These are phyloP conservation scores for Xestia ashworthii DNA, from an alignment of 2,888 invertebrate species.

Conservation along the genomic window DNA sequence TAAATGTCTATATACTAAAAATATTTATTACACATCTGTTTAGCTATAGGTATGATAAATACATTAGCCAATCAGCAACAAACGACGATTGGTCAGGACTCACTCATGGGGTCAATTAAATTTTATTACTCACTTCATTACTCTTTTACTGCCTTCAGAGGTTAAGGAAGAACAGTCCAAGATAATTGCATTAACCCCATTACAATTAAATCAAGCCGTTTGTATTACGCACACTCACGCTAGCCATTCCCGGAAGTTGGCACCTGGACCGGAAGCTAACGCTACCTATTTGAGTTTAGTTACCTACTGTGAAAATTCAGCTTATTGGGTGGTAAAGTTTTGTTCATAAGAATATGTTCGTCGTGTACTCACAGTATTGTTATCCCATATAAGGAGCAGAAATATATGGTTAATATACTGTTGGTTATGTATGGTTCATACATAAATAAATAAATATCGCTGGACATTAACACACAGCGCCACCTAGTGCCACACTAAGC, in stretches of 20 bases:
- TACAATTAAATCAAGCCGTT: conserved; percentile 47
- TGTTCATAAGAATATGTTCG: neutral
- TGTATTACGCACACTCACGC: conserved; percentile 46
- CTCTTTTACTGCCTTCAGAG: neutral
- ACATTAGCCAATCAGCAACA: neutral
- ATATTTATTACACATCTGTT: neutral
- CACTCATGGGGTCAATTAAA: neutral
- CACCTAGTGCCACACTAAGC: no score
- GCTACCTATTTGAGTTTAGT: conserved; percentile 35
- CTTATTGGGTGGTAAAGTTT: neutral
- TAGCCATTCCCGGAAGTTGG: conserved; percentile 29
- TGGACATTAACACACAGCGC: no score
- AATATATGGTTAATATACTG: no score
- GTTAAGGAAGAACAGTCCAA: conserved; percentile 28
- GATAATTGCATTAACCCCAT: conserved; percentile 34
- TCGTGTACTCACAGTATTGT: neutral
- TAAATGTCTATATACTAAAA: neutral
- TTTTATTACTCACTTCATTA: conserved; percentile 14
- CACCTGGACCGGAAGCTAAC: conserved; percentile 30
- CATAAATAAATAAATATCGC: no score
- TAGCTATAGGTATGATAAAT: neutral
- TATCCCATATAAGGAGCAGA: no score
- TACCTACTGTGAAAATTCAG: conserved; percentile 21
- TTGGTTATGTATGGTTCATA: no score
- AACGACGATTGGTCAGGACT: neutral